Conservation (phyloP, 2,888 invertebrate genomes). For the Quadriops clusia region DNA sequence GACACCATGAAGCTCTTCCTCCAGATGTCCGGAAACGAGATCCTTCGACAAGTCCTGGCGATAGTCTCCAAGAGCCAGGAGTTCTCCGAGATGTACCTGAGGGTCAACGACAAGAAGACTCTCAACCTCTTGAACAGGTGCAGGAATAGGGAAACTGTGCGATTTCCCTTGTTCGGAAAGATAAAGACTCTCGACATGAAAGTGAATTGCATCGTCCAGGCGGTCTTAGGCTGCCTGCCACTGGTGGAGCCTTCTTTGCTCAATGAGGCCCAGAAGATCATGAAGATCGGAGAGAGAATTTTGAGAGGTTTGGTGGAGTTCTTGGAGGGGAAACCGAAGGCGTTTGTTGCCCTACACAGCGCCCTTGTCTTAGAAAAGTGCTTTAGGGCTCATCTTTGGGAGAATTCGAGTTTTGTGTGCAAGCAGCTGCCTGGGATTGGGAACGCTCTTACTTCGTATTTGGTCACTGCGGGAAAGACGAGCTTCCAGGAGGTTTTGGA, state of each 20-base stretch:
- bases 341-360: constrained; percentile 45
- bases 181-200: constrained; percentile 63
- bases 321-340: constrained; percentile 35
- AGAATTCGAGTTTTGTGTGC: constrained; percentile 55
- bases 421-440: constrained; percentile 64
- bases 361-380: constrained; percentile 55
- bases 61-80: constrained; percentile 53
- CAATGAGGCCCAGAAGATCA: constrained; percentile 58
- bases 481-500: constrained; percentile 51
- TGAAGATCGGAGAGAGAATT: constrained; percentile 54
- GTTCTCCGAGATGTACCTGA: constrained; percentile 53
- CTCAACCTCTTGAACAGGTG: constrained; percentile 59
- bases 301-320: constrained; percentile 53
- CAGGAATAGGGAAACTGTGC: constrained; percentile 43
- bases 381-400: constrained; percentile 58
- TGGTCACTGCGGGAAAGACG: constrained; percentile 55
- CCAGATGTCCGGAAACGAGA: constrained; percentile 48
- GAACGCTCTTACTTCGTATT: constrained; percentile 46
- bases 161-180: constrained; percentile 59
- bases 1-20: constrained; percentile 61
- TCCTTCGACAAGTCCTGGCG: constrained; percentile 42
- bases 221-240: constrained; percentile 55
- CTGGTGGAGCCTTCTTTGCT: constrained; percentile 55
- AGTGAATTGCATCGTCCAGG: constrained; percentile 67
- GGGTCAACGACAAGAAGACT: constrained; percentile 55